These are phyloP conservation scores for Drosophila kambysellisi DNA, from an alignment of 2,888 invertebrate genomes.

Conservation along the genomic window DNA sequence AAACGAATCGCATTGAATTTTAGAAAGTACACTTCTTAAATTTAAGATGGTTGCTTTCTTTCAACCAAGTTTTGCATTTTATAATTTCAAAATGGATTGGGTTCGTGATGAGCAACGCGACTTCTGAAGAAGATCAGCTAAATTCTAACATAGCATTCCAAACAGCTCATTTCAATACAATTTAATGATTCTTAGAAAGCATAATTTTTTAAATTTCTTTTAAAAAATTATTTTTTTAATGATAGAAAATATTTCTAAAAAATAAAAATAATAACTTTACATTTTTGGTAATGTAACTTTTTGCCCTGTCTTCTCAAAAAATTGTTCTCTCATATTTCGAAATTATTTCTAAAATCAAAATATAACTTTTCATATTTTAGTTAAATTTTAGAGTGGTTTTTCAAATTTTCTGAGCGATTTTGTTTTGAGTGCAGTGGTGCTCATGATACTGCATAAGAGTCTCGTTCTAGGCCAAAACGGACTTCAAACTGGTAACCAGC, in stretches of 20 bases:
- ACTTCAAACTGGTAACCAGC: slow-evolving; percentile 60
- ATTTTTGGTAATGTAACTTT: background rate
- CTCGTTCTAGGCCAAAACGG: slow-evolving; percentile 41
- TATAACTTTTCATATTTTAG: background rate
- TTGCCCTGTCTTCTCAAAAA: background rate
- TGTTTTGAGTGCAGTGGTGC: slow-evolving; percentile 1
- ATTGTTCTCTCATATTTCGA: background rate
- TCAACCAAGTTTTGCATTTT: too few species aligned
- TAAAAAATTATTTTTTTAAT: background rate
- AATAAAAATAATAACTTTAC: background rate
- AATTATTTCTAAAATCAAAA: background rate
- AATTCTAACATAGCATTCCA: too few species aligned
- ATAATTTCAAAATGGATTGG: background rate
- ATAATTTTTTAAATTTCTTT: background rate
- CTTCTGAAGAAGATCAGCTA: background rate
- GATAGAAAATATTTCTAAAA: background rate
- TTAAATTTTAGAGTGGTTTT: background rate
- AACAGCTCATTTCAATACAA: background rate
- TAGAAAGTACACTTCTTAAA: background rate
- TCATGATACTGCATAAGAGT: slow-evolving; percentile 32
- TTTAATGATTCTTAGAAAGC: background rate
- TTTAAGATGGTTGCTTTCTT: background rate
- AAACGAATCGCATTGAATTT: background rate
- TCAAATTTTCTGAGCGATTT: background rate
- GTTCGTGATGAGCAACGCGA: background rate